Evolutionary conservation across 2,113 vertebrate species (phyloP), one percentile per base, ranked within the genome.

Genomic region (Serinus canaria): DNA sequence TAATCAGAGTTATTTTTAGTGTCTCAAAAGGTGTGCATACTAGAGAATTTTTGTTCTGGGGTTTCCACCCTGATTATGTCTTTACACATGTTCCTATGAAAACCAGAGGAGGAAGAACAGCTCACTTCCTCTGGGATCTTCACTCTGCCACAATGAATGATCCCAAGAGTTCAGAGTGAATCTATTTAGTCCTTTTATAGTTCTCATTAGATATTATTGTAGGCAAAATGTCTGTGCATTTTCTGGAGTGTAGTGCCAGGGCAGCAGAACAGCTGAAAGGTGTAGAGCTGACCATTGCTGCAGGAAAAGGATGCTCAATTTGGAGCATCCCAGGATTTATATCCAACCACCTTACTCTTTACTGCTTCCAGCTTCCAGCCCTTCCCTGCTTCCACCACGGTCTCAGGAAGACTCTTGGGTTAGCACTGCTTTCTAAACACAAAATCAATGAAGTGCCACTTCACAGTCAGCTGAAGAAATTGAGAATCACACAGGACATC

Each of bases 101-200:
- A 76, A 87, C 0, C 0, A 4, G 14, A 68, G 18, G 33, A 58
- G 75, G 39, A 5, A 62, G 44, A 87, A 56, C 25, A 55, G 8
- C 16, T 69, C 28, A 50, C 9, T 53, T 3, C 12, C 17, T 2
- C 23, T 37, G 33, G 11, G 31, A 68, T 74, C 30, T 25, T 69
- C 60, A 35, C 7, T 78, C 46, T 74, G 25, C 15, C 39, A 44
- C 23, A n/a, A 10, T 28, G 18, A 59, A 59, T 37, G 68, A 67
- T 28, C 27, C 30, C 60, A 55, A 52, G 83, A 78, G 16, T 43
- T 72, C 47, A 49, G 14, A 88, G 8, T 37, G 22, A 59, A 69
- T 35, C 28, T 67, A 2, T 28, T 46, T 47, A 37, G 19, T 31
- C 16, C 22, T 28, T 58, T 13, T 58, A 2, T 18, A 63, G 23